A percentile compares a stretch with the other conserved stretches of the same genome.
These are phyloP conservation scores for Eurosta solidaginis DNA, from an alignment of 1,140 invertebrate species.

Conservation along the genomic window DNA sequence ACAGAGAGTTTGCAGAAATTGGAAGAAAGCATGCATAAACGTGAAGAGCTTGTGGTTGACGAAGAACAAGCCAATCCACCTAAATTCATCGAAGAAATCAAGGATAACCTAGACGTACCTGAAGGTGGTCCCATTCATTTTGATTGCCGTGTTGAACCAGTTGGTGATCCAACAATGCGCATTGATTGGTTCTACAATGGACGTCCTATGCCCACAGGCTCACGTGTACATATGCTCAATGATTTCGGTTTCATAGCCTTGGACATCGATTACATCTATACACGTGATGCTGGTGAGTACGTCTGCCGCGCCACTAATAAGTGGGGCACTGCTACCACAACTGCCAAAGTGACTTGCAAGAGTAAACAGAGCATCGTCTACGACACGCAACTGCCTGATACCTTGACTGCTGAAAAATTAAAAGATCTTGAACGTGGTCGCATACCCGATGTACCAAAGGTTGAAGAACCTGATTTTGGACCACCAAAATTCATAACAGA, in stretches of 20 bases:
- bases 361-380: constrained; percentile 87
- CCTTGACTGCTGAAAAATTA: constrained; percentile 89
- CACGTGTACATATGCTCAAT: constrained; percentile 86
- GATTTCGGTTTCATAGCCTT: constrained; percentile 92
- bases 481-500: constrained; percentile 87
- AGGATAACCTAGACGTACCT: constrained; percentile 79
- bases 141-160: constrained; percentile 87
- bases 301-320: constrained; percentile 83
- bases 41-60: constrained; percentile 78
- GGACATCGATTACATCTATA: constrained; percentile 85
- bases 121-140: constrained; percentile 90
- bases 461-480: constrained; percentile 64
- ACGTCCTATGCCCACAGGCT: constrained; percentile 83
- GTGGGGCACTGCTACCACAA: constrained; percentile 82
- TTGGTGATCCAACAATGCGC: constrained; percentile 82
- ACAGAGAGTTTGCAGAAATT: constrained; percentile 89
- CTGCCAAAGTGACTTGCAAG: constrained; percentile 80
- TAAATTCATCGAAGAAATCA: constrained; percentile 81
- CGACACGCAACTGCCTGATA: constrained; percentile 89
- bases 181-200: constrained; percentile 96
- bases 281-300: constrained; percentile 84
- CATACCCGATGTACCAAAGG: constrained; percentile 72
- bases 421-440: constrained; percentile 89
- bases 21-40: constrained; percentile 86
- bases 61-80: constrained; percentile 87